Evolutionary conservation across 2,888 invertebrate genomes (phyloP), one percentile per base, ranked within the genome.

Genomic region (Biston betularia): DNA sequence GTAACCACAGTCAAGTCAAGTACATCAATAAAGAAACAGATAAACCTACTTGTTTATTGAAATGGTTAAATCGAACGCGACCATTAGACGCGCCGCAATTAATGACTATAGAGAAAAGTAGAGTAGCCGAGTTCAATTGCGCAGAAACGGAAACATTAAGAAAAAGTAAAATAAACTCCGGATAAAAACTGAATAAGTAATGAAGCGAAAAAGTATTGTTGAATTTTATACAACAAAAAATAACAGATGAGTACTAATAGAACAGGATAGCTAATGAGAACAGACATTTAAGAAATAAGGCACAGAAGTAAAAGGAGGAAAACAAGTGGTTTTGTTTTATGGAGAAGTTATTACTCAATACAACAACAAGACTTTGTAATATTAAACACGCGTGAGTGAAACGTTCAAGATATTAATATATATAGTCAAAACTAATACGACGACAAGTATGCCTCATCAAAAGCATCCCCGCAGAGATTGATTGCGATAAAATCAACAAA

Each of bases 401-500:
- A 55, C 52, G 60, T 38, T 59, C 57, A 59, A 59, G 59, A 9
- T 34, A 40, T 34, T 34, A 38, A 70, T 56, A 48, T 61, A 69
- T 69, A 66, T 75, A 67, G 73, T 75, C 73, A 74, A 58, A 69
- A n/a, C n/a, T 49, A 75, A 10, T 75, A 79, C 78, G n/a, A 73
- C 79, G 81, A 86, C 83, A 83, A 77, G 78, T 76, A 79, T 33
- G 11, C 67, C 76, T 78, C 79, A 80, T 71, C 76, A 79, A 80
- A 85, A 83, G 76, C 78, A 82, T 84, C 78, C 74, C 76, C 70
- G 70, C 69, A 46, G 73, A 85, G 84, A 87, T 84, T 84, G 84
- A 86, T 87, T 82, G 70, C 72, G 87, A 88, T 88, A 86, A 84
- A 79, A 83, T 83, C 83, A 79, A 79, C 80, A 83, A 81, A 85